A percentile compares a stretch with the other conserved stretches of the same genome.
These are phyloP conservation scores for Drosophila parvula DNA, from an alignment of 1,140 invertebrate species.

Conservation along the genomic window DNA sequence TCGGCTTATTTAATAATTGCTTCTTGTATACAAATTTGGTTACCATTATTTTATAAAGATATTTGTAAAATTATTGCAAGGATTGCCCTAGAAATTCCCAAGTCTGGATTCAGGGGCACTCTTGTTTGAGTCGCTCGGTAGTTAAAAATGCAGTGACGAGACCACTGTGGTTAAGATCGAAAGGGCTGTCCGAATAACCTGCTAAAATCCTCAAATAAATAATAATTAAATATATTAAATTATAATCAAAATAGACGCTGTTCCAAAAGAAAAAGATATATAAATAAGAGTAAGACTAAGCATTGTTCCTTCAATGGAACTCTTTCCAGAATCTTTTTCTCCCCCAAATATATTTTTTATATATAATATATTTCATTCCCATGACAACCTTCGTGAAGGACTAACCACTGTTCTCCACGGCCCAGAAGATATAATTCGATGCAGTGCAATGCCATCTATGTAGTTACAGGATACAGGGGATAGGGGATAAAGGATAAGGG, in stretches of 20 bases:
- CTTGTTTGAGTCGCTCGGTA: too few relatives aligned
- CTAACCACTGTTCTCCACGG: conserved; percentile 14
- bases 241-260: too few relatives aligned
- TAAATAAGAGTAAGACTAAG: too few relatives aligned
- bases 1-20: background rate
- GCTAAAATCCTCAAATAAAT: too few relatives aligned
- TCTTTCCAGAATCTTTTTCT: background rate
- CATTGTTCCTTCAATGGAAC: background rate
- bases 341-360: background rate
- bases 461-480: conserved; percentile 4
- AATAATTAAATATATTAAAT: too few relatives aligned
- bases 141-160: too few relatives aligned
- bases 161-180: too few relatives aligned
- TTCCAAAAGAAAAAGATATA: too few relatives aligned
- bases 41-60: too few relatives aligned
- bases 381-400: conserved; percentile 7
- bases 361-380: background rate
- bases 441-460: conserved; percentile 48
- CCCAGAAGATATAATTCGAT: conserved; percentile 16
- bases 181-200: too few relatives aligned
- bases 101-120: background rate
- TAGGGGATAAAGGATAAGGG: background rate
- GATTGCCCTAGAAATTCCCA: background rate
- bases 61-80: background rate
- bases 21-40: too few relatives aligned